phyloP scores from a whole-genome alignment of 2,797 vertebrate species.

The Natrix natrix region DNA sequence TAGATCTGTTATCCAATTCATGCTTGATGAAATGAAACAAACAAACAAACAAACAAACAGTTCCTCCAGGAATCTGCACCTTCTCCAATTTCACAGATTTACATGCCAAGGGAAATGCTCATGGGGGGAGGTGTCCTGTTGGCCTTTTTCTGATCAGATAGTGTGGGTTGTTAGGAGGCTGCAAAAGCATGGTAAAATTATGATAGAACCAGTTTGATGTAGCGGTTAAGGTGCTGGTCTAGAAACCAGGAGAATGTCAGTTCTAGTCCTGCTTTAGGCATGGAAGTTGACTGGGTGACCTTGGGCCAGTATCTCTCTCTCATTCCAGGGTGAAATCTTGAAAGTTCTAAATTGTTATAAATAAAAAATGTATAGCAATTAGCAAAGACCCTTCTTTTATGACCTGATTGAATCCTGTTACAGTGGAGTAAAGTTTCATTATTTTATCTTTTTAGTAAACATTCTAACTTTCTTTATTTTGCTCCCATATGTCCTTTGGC shows the following conservation, averaged over 20 bases:
- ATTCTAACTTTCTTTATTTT: not conserved
- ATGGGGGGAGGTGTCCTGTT: not conserved
- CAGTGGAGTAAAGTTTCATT: not conserved
- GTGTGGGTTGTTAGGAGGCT: not conserved
- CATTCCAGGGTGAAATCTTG: not conserved
- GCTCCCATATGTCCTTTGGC: not conserved
- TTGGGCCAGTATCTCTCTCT: not conserved
- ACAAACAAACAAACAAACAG: no score
- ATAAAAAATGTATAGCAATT: not conserved
- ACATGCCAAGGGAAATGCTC: not conserved
- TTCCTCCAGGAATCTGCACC: not conserved
- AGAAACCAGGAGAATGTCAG: not conserved
- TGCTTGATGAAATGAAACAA: no score
- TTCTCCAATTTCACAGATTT: not conserved
- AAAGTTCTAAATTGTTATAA: not conserved
- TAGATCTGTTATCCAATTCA: no score
- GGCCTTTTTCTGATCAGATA: not conserved
- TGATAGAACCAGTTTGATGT: not conserved
- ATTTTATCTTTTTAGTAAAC: not conserved
- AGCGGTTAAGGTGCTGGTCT: not conserved
- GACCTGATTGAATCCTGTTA: not conserved
- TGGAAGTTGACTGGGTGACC: not conserved
- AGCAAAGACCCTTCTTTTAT: not conserved
- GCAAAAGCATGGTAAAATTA: not conserved
- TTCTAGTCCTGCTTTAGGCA: not conserved